These are phyloP conservation scores for Aphidius ervi DNA, from an alignment of 1,140 invertebrate species.

Conservation along the genomic window DNA sequence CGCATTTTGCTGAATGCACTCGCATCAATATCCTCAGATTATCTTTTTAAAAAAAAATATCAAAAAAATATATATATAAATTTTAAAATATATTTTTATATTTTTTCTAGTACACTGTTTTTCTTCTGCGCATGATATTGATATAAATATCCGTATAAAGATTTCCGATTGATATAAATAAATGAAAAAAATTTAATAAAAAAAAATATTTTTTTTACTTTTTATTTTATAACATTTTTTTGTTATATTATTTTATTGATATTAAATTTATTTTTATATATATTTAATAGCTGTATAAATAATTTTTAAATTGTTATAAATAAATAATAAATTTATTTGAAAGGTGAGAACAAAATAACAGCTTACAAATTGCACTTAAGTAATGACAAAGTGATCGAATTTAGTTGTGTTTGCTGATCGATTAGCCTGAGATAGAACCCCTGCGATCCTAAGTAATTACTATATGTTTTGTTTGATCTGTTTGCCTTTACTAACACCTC, in stretches of 20 bases:
- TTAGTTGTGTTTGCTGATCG: constrained; percentile 22
- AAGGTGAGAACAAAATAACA: too few species aligned
- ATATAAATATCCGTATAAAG: background rate
- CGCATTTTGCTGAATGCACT: background rate
- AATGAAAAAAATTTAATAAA: background rate
- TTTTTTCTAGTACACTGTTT: too few species aligned
- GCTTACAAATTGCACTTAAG: constrained; percentile 16
- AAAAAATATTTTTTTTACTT: too few species aligned
- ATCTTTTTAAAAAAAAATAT: too few species aligned
- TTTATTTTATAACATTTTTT: too few species aligned
- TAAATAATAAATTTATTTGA: too few species aligned
- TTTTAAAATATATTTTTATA: too few species aligned
- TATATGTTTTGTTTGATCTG: constrained; percentile 11
- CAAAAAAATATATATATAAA: too few species aligned
- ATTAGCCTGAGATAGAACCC: constrained; percentile 4
- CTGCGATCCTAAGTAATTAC: constrained; percentile 16
- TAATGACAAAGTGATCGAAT: constrained; percentile 24
- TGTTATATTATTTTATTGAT: background rate
- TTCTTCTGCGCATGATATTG: too few species aligned
- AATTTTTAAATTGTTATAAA: too few species aligned
- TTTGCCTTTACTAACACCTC: background rate
- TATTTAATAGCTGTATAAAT: too few species aligned
- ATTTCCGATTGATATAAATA: background rate
- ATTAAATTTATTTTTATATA: too few species aligned
- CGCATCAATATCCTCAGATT: background rate